phyloP scores from a whole-genome alignment of 2,888 invertebrate species.

The Rotaria macrura region DNA sequence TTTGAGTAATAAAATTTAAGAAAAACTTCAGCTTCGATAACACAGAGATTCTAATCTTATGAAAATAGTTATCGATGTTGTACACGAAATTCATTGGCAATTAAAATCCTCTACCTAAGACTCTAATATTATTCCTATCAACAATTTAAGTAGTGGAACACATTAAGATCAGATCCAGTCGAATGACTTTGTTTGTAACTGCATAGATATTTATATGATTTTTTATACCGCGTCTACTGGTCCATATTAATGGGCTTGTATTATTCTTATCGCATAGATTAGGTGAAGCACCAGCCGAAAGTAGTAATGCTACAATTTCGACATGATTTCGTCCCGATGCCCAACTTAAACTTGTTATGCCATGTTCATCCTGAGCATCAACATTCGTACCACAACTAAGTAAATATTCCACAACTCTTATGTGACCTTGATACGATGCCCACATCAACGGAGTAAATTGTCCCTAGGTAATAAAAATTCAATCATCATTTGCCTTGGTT shows the following conservation, averaged over 20 bases:
- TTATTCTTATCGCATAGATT: constrained; percentile 45
- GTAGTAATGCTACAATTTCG: constrained; percentile 67
- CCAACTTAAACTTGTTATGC: constrained; percentile 88
- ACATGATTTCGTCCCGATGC: constrained; percentile 80
- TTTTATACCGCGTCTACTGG: constrained; percentile 65
- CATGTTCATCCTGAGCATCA: constrained; percentile 80
- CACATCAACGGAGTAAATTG: constrained; percentile 95
- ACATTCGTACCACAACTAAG: constrained; percentile 78
- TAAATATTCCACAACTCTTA: constrained; percentile 60
- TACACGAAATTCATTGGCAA: too few species aligned
- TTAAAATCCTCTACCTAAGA: too few species aligned
- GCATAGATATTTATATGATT: neutral
- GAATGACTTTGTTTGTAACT: too few species aligned
- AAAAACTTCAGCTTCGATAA: too few species aligned
- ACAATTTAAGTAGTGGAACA: neutral
- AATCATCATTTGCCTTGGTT: neutral
- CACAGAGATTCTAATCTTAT: too few species aligned
- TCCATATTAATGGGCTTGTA: constrained; percentile 59
- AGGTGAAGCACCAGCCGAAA: constrained; percentile 61
- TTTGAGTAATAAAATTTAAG: too few species aligned
- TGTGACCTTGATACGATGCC: constrained; percentile 79
- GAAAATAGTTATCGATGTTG: too few species aligned
- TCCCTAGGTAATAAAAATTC: constrained; percentile 57
- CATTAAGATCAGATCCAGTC: neutral
- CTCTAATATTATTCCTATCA: too few species aligned